These are phyloP conservation scores for Gymnarchus niloticus DNA, from an alignment of 2,113 vertebrate genomes.

Conservation along the genomic window DNA sequence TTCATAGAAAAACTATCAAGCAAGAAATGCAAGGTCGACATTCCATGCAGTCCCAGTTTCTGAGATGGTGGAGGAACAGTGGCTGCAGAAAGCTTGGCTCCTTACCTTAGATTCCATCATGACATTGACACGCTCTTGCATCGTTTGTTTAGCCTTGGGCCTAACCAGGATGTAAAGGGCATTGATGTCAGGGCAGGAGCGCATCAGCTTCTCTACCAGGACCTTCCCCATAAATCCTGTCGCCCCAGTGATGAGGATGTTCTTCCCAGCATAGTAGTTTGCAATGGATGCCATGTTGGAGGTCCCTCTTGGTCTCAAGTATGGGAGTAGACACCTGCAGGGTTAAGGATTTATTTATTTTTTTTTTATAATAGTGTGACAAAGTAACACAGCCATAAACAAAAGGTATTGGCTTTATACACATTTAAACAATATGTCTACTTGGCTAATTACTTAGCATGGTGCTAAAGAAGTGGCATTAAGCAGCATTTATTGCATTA, in stretches of 20 bases:
- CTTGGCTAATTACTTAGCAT: background rate
- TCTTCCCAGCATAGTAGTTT: conserved; percentile 63
- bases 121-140: conserved; percentile 61
- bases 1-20: background rate
- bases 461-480: background rate
- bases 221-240: conserved; percentile 75
- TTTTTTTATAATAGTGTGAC: no score
- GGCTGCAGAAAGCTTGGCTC: background rate
- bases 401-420: background rate
- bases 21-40: background rate
- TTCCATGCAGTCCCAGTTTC: background rate
- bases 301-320: background rate
- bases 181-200: conserved; percentile 63
- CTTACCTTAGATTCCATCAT: conserved; percentile 67
- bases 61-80: background rate
- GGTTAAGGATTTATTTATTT: background rate
- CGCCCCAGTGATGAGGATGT: conserved; percentile 67
- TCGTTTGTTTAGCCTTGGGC: conserved; percentile 65
- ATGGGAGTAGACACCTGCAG: background rate
- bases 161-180: conserved; percentile 67
- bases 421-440: background rate
- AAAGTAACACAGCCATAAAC: no score
- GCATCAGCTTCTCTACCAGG: conserved; percentile 67
- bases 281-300: conserved; percentile 62
- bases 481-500: background rate